Percentiles rank a stretch among this genome's conserved stretches.
Evolutionary conservation across 2,113 vertebrate genomes (phyloP).

Genomic region (Trogon surrucura): DNA sequence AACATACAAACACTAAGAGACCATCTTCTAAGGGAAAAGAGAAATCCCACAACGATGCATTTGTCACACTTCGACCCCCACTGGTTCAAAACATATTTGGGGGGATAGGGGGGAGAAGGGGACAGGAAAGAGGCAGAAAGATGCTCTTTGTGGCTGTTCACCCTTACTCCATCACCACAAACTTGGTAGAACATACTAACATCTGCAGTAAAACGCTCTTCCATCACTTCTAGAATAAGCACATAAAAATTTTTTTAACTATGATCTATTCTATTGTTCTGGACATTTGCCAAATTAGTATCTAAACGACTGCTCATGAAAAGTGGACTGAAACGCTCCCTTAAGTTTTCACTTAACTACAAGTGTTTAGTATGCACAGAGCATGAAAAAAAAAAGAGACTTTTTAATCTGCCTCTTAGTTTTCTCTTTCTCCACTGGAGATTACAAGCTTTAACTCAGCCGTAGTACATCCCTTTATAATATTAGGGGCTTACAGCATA

Average conservation of each 20-base stretch:
- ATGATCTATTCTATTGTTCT: background rate
- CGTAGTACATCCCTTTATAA: background rate
- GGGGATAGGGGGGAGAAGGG: accelerated
- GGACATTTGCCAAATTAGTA: background rate
- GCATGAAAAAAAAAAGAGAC: background rate
- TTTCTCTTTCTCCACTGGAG: background rate
- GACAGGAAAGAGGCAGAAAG: background rate
- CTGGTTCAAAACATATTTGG: background rate
- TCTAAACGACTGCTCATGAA: background rate
- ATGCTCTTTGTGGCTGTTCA: background rate
- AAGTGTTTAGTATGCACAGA: background rate
- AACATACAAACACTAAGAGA: background rate
- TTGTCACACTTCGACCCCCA: background rate
- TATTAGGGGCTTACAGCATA: background rate
- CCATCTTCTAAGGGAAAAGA: background rate
- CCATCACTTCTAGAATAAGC: background rate
- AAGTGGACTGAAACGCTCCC: background rate
- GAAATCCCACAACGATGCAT: background rate
- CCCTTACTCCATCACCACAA: background rate
- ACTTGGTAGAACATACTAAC: background rate
- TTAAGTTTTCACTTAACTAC: background rate
- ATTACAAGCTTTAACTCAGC: background rate
- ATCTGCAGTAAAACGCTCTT: background rate
- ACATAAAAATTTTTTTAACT: background rate
- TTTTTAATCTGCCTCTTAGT: background rate